These are phyloP conservation scores for Hyaena hyaena DNA, from an alignment of 2,113 vertebrate species.

Conservation along the genomic window DNA sequence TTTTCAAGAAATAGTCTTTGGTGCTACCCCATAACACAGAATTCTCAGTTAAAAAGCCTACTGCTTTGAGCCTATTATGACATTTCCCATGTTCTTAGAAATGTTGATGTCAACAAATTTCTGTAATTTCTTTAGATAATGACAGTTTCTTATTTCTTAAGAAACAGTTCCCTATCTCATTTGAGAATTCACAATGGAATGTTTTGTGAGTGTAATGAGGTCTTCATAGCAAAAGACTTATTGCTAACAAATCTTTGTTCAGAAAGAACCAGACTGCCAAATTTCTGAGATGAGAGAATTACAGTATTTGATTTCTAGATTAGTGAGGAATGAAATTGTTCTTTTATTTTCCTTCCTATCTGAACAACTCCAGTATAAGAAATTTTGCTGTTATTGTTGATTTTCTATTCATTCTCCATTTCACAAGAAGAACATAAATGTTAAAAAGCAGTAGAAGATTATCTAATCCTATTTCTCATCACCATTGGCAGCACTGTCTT, in stretches of 20 bases:
- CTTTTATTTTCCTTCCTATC: background rate
- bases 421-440: background rate
- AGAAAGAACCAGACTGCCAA: constrained; percentile 1
- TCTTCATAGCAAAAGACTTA: constrained; percentile 20
- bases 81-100: constrained; percentile 42
- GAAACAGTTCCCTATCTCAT: constrained; percentile 28
- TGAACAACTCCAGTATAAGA: background rate
- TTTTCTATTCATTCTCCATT: background rate
- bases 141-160: constrained; percentile 52
- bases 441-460: background rate
- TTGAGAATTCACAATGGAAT: constrained; percentile 49
- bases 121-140: constrained; percentile 47
- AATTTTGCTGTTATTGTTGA: background rate
- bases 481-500: background rate
- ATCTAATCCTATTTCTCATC: background rate
- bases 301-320: constrained; percentile 57
- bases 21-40: background rate
- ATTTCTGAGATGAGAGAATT: constrained; percentile 41
- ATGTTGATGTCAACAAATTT: constrained; percentile 39
- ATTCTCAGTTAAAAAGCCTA: background rate
- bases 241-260: constrained; percentile 61
- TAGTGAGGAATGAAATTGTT: constrained; percentile 36
- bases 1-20: background rate
- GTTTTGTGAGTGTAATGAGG: constrained; percentile 18
- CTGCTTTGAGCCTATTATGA: background rate